Conservation (phyloP, 2,113 vertebrate species). For the Psilopsiagon aurifrons region DNA sequence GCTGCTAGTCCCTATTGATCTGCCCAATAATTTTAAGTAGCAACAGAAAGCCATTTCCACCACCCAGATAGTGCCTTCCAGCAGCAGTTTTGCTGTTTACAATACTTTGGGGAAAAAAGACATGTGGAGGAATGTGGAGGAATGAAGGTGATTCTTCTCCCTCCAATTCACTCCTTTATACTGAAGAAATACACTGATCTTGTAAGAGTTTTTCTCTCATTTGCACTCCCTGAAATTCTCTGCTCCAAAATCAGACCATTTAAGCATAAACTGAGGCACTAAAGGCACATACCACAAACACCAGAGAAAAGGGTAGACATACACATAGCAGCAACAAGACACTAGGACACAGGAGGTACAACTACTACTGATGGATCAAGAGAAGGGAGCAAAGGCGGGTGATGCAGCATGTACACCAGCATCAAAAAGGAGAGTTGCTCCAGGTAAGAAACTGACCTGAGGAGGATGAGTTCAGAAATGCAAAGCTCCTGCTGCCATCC, state of each 20-base stretch:
- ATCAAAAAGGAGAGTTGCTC: background rate
- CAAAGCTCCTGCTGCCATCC: background rate
- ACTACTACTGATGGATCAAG: background rate
- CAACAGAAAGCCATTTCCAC: background rate
- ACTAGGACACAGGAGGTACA: background rate
- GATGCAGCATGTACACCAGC: accelerated
- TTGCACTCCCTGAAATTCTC: background rate
- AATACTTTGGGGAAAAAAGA: background rate
- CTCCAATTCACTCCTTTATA: background rate
- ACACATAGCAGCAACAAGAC: background rate
- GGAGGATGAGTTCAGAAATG: background rate
- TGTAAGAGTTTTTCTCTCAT: background rate
- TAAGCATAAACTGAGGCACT: background rate
- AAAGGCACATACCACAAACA: background rate
- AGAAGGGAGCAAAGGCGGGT: background rate
- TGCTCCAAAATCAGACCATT: background rate
- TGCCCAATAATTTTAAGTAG: background rate
- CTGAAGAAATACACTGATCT: background rate
- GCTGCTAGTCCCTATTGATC: background rate
- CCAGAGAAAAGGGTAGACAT: background rate
- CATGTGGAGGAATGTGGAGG: background rate
- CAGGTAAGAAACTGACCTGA: accelerated
- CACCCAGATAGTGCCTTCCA: background rate
- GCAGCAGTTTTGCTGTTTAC: background rate
- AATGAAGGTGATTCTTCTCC: background rate